Evolutionary conservation across 2,888 invertebrate species (phyloP).

Genomic region (Andrena flavipes): DNA sequence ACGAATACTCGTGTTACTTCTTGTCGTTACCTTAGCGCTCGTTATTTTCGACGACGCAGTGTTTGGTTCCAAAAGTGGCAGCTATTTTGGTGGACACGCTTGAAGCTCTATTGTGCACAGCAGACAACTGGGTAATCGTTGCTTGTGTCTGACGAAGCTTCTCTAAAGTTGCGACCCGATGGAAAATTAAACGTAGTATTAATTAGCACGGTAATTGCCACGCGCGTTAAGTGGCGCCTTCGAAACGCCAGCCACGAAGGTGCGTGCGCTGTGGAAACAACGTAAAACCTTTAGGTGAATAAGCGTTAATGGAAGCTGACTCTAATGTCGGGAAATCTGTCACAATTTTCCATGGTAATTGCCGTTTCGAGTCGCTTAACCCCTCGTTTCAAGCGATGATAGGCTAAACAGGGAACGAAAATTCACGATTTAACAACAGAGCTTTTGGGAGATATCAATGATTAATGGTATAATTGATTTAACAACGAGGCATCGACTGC

Average conservation of each 20-base stretch:
- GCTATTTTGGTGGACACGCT: constrained; percentile 4
- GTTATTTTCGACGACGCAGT: neutral
- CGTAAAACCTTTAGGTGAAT: constrained; percentile 25
- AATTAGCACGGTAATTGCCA: constrained; percentile 44
- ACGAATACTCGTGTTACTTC: neutral
- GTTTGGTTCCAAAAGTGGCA: neutral
- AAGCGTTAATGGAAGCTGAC: constrained; percentile 11
- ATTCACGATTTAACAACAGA: neutral
- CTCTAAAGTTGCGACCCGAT: constrained; percentile 48
- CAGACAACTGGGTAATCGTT: neutral
- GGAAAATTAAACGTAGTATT: constrained; percentile 31
- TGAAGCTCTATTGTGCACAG: constrained; percentile 1
- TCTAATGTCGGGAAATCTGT: neutral
- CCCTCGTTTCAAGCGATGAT: constrained; percentile 11
- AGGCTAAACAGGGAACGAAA: neutral
- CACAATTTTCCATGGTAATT: constrained; percentile 25
- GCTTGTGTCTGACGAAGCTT: constrained; percentile 1
- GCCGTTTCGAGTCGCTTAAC: constrained; percentile 12
- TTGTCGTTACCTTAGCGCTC: neutral
- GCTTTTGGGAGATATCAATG: no score
- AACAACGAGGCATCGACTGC: neutral
- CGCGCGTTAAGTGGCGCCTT: constrained; percentile 1
- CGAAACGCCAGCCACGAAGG: neutral
- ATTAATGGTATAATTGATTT: neutral
- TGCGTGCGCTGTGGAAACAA: constrained; percentile 10